Percentiles rank a stretch among this genome's conserved stretches.
Conservation (phyloP, 2,113 vertebrate species). For the Bagarius yarrelli region DNA sequence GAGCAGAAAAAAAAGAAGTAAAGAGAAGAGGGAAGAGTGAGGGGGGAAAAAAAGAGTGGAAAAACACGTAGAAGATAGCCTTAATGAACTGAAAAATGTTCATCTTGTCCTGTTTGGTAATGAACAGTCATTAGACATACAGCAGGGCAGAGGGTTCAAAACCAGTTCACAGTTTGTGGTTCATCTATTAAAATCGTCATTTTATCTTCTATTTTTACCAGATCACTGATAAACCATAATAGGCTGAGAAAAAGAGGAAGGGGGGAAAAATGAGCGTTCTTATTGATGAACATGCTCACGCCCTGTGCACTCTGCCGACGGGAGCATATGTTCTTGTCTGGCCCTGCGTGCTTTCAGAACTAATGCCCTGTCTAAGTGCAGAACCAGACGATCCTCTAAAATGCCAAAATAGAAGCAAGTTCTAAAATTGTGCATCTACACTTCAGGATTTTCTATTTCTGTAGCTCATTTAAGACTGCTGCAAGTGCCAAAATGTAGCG, state of each 20-base stretch:
- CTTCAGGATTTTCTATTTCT: slow-evolving; percentile 34
- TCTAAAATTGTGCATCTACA: slow-evolving; percentile 45
- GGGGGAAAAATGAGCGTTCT: slow-evolving; percentile 61
- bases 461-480: slow-evolving; percentile 12
- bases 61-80: slow-evolving; percentile 96
- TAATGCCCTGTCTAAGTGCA: slow-evolving; percentile 49
- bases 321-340: slow-evolving; percentile 64
- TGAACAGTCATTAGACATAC: slow-evolving; percentile 94
- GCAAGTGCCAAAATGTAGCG: neutral
- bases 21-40: slow-evolving; percentile 2
- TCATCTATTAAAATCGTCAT: slow-evolving; percentile 95
- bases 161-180: slow-evolving; percentile 87
- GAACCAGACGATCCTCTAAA: slow-evolving; percentile 29
- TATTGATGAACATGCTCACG: slow-evolving; percentile 66
- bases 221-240: slow-evolving; percentile 95
- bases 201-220: slow-evolving; percentile 99
- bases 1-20: slow-evolving; percentile 43
- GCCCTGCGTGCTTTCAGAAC: slow-evolving; percentile 38
- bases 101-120: slow-evolving; percentile 95
- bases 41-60: slow-evolving; percentile 56
- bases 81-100: slow-evolving; percentile 99
- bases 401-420: slow-evolving; percentile 31
- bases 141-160: slow-evolving; percentile 71
- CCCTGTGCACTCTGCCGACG: slow-evolving; percentile 57
- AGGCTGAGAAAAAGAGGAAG: slow-evolving; percentile 62